These are phyloP conservation scores for Columba janthina DNA, from an alignment of 2,113 vertebrate genomes.

Conservation along the genomic window DNA sequence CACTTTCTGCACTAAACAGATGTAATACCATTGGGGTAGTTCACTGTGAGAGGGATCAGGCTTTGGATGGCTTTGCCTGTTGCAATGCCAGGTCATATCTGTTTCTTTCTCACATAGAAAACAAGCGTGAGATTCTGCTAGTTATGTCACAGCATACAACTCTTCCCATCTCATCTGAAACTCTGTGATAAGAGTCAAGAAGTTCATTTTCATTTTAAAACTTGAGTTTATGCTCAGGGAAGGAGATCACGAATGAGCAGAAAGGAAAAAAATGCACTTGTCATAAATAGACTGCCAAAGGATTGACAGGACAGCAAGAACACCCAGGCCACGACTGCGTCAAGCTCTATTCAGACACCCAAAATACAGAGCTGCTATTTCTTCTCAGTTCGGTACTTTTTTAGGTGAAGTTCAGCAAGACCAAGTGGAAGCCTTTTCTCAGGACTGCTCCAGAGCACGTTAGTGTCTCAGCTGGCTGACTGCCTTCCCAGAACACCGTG, in stretches of 20 bases:
- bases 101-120: not conserved
- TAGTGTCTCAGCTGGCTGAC: not conserved
- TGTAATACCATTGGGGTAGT: no score
- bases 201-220: not conserved
- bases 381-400: not conserved
- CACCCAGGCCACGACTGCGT: fast-evolving
- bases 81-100: no score
- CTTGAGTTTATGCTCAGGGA: not conserved
- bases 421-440: not conserved
- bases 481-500: not conserved
- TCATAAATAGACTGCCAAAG: not conserved
- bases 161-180: not conserved
- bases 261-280: not conserved
- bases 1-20: not conserved
- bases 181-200: not conserved
- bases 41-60: not conserved
- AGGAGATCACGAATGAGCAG: not conserved
- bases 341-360: not conserved
- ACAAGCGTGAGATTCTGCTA: not conserved
- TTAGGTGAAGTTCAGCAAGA: not conserved
- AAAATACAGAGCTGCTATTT: not conserved
- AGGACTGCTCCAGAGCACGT: not conserved
- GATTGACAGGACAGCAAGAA: not conserved
- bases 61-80: not conserved
- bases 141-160: not conserved